Evolutionary conservation across 2,888 invertebrate species (phyloP).

Genomic region (Panorpa germanica): DNA sequence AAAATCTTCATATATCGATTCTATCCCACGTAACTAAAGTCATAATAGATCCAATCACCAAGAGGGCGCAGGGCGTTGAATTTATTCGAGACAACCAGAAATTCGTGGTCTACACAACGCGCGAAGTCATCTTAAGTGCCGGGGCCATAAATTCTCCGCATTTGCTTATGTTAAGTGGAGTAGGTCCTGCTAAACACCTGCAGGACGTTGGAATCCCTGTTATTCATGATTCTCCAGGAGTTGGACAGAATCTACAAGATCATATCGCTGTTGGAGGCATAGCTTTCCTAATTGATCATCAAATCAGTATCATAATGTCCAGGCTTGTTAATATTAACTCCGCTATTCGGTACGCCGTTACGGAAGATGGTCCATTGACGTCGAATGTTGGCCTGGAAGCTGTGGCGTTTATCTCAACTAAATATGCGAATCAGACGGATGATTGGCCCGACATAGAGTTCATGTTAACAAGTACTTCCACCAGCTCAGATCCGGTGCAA

Average conservation of each 20-base stretch:
- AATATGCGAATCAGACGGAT: slow-evolving; percentile 68
- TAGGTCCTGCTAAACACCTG: slow-evolving; percentile 62
- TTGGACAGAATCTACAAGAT: slow-evolving; percentile 75
- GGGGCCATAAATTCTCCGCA: slow-evolving; percentile 88
- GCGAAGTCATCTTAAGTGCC: slow-evolving; percentile 69
- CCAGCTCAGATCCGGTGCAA: slow-evolving; percentile 67
- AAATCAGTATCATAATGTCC: slow-evolving; percentile 61
- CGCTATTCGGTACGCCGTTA: slow-evolving; percentile 63
- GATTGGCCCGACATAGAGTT: slow-evolving; percentile 89
- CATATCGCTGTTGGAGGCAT: slow-evolving; percentile 78
- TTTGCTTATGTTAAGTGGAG: slow-evolving; percentile 74
- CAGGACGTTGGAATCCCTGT: slow-evolving; percentile 50
- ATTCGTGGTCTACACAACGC: slow-evolving; percentile 42
- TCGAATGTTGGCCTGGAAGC: slow-evolving; percentile 76
- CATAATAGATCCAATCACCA: slow-evolving; percentile 48
- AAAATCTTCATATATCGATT: slow-evolving; percentile 66
- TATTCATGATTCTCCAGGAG: slow-evolving; percentile 60
- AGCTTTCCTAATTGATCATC: slow-evolving; percentile 61
- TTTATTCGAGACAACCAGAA: slow-evolving; percentile 45
- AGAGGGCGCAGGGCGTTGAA: slow-evolving; percentile 62
- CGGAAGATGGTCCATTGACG: slow-evolving; percentile 74
- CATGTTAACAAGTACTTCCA: slow-evolving; percentile 70
- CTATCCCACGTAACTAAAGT: slow-evolving; percentile 63
- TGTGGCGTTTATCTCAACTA: slow-evolving; percentile 73
- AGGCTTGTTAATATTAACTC: slow-evolving; percentile 69